Conservation (phyloP, 2,113 vertebrate species). For the Burhinus bistriatus region DNA sequence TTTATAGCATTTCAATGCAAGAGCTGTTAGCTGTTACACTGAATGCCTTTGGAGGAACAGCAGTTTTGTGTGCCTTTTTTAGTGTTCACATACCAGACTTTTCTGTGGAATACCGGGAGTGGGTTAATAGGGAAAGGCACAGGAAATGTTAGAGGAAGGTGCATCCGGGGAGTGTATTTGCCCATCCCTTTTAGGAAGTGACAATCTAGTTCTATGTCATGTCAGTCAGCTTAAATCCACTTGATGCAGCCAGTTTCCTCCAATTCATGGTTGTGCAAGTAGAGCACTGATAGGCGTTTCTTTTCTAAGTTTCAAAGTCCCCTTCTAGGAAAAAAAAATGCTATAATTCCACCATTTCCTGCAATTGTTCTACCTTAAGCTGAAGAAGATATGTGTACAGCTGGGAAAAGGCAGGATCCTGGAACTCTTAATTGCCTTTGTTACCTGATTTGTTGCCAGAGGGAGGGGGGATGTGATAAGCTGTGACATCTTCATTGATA, state of each 20-base stretch:
- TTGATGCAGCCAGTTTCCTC: slow-evolving; percentile 72
- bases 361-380: slow-evolving; percentile 78
- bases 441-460: slow-evolving; percentile 67
- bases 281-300: slow-evolving; percentile 63
- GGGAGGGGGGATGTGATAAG: background rate
- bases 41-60: background rate
- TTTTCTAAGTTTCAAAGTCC: slow-evolving; percentile 68
- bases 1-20: background rate
- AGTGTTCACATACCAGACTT: background rate
- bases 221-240: slow-evolving; percentile 65
- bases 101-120: background rate
- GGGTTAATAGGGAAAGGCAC: slow-evolving; percentile 44
- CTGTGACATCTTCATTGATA: slow-evolving; percentile 35
- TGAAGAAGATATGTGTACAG: slow-evolving; percentile 70
- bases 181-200: slow-evolving; percentile 72
- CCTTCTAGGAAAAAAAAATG: slow-evolving; percentile 69
- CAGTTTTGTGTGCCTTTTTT: background rate
- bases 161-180: slow-evolving; percentile 72
- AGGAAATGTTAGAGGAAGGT: slow-evolving; percentile 74
- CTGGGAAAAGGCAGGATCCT: slow-evolving; percentile 75
- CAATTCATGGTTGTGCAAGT: slow-evolving; percentile 73
- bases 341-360: slow-evolving; percentile 79
- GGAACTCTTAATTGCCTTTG: slow-evolving; percentile 72
- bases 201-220: slow-evolving; percentile 69
- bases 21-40: background rate